These are phyloP conservation scores for Phainopepla nitens DNA, from an alignment of 2,113 vertebrate genomes.

Conservation along the genomic window DNA sequence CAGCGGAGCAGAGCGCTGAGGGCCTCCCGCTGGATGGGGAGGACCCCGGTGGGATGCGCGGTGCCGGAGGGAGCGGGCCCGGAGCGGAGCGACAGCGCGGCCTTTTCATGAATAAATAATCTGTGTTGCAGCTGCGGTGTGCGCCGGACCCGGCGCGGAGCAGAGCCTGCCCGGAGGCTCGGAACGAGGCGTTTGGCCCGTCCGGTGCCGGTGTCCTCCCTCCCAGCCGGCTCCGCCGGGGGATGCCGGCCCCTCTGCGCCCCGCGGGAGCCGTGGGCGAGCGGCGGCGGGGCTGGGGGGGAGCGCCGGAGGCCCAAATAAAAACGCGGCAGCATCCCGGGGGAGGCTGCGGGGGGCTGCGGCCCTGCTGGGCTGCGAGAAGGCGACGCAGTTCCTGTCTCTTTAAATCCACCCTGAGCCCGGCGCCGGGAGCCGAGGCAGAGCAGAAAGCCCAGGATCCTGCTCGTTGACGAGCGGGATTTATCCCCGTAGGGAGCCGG, in stretches of 20 bases:
- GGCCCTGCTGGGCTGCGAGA: background rate
- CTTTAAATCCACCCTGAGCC: constrained; percentile 72
- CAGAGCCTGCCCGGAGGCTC: background rate
- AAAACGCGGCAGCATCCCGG: background rate
- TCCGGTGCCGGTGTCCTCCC: background rate
- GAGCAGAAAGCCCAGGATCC: constrained; percentile 41
- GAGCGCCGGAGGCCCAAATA: background rate
- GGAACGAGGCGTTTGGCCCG: background rate
- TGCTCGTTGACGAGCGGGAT: constrained; percentile 65
- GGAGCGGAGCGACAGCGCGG: too few species aligned
- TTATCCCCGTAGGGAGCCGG: constrained; percentile 46
- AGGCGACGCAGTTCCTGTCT: constrained; percentile 68
- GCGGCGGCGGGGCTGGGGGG: background rate
- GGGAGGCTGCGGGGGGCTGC: constrained; percentile 53
- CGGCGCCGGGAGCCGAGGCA: constrained; percentile 26
- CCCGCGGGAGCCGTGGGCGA: background rate
- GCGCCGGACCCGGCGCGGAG: background rate
- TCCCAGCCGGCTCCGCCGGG: background rate
- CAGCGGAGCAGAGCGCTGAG: background rate
- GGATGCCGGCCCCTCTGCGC: background rate
- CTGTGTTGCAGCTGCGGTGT: background rate
- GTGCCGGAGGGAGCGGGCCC: background rate
- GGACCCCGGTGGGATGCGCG: background rate
- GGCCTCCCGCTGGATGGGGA: background rate
- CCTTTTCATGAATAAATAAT: background rate